A percentile compares a stretch with the other conserved stretches of the same genome.
These are phyloP conservation scores for Leptothorax acervorum DNA, from an alignment of 2,888 invertebrate species.

Conservation along the genomic window DNA sequence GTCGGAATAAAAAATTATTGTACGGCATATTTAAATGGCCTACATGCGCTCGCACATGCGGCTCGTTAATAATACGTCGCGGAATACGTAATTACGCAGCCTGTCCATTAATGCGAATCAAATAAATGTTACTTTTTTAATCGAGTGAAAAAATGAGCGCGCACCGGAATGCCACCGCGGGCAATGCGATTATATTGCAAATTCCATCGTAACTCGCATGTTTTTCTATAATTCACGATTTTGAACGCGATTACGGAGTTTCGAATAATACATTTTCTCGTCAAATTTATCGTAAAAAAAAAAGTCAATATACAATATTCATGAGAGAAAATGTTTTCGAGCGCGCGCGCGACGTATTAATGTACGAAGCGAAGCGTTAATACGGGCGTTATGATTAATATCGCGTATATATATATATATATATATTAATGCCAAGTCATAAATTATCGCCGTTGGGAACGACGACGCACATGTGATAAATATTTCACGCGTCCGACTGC, in stretches of 20 bases:
- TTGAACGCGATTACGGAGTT: not conserved
- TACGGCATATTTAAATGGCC: not conserved
- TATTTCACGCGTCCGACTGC: constrained; percentile 11
- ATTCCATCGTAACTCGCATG: not conserved
- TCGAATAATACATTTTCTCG: not conserved
- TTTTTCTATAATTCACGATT: constrained; percentile 14
- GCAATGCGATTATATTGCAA: not conserved
- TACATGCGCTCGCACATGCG: not conserved
- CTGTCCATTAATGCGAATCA: not conserved
- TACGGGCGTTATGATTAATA: constrained; percentile 36
- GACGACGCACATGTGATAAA: constrained; percentile 37
- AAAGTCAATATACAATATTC: constrained; percentile 12
- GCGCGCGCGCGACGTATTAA: constrained; percentile 27
- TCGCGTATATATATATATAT: not conserved
- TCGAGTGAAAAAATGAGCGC: not conserved
- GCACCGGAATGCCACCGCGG: not conserved
- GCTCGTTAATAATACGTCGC: not conserved
- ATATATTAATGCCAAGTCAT: constrained; percentile 23
- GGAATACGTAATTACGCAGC: not conserved
- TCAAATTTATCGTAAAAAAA: constrained; percentile 4
- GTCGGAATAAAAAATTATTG: constrained; percentile 8
- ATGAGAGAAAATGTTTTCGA: constrained; percentile 6
- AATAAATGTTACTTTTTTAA: constrained; percentile 23
- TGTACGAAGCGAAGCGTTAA: constrained; percentile 22
- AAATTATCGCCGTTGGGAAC: constrained; percentile 25